These are phyloP conservation scores for Zonitis immaculata DNA, from an alignment of 2,888 invertebrate species.

Conservation along the genomic window DNA sequence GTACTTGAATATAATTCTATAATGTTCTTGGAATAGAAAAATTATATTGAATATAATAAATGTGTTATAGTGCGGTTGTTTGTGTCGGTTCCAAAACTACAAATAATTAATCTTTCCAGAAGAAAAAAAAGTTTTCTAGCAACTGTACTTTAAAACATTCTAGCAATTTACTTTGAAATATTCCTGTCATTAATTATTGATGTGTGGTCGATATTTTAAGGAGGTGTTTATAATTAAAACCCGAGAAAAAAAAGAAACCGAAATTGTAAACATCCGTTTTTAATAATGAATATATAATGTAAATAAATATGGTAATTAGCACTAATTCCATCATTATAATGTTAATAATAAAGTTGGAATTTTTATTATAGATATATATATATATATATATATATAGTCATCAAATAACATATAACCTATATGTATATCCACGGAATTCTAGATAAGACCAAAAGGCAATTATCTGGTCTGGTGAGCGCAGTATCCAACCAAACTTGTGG, in stretches of 20 bases:
- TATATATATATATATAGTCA: background rate
- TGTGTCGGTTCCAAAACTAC: conserved; percentile 7
- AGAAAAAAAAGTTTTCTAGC: background rate
- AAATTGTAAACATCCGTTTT: conserved; percentile 11
- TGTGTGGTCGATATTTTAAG: conserved; percentile 10
- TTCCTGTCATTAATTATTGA: conserved; percentile 13
- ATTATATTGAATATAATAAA: conserved; percentile 5
- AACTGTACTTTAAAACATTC: conserved; percentile 3
- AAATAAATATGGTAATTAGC: conserved; percentile 7
- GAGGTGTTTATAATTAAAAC: conserved; percentile 7
- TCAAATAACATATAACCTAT: background rate
- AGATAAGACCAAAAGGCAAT: conserved; percentile 25
- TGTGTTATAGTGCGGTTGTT: conserved; percentile 7
- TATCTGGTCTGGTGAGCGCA: conserved; percentile 28
- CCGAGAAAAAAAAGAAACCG: no score
- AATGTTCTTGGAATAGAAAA: background rate
- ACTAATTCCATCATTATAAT: conserved; percentile 14
- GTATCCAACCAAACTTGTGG: conserved; percentile 7
- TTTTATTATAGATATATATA: no score
- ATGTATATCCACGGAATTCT: conserved; percentile 15
- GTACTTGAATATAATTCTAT: background rate
- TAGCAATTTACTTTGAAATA: conserved; percentile 15
- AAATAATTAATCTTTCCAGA: conserved; percentile 9
- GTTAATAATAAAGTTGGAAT: background rate
- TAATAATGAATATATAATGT: conserved; percentile 13